Evolutionary conservation across 2,113 vertebrate genomes (phyloP).

Genomic region (Anhinga rufa): DNA sequence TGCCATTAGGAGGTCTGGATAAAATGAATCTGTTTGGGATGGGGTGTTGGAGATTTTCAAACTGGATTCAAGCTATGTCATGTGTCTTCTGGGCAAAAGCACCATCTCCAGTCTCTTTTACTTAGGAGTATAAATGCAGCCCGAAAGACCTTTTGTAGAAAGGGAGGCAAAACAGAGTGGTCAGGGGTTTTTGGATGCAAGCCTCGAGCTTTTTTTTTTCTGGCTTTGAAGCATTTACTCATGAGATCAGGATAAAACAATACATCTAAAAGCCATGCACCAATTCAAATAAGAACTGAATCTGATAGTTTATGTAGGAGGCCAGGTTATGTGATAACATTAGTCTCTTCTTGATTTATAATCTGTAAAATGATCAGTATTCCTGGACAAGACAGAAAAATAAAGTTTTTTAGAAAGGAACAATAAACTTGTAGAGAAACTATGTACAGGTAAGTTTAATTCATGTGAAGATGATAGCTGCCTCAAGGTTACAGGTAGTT

Average conservation of each 20-base stretch:
- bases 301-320: neutral
- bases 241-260: neutral
- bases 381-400: neutral
- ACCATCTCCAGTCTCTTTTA: neutral
- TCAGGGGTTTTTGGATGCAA: neutral
- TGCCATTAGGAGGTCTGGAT: neutral
- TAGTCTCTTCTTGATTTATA: neutral
- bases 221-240: neutral
- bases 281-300: neutral
- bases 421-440: neutral
- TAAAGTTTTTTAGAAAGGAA: neutral
- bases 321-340: neutral
- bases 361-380: neutral
- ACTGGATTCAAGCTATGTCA: neutral
- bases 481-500: neutral
- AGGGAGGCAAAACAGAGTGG: neutral
- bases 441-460: neutral
- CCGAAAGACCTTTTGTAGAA: neutral
- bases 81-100: neutral
- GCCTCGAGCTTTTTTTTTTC: neutral
- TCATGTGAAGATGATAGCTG: neutral
- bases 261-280: neutral
- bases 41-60: neutral
- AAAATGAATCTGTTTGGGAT: neutral
- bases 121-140: neutral